Evolutionary conservation across 2,888 invertebrate species (phyloP).

Genomic region (Apotomis capreana): DNA sequence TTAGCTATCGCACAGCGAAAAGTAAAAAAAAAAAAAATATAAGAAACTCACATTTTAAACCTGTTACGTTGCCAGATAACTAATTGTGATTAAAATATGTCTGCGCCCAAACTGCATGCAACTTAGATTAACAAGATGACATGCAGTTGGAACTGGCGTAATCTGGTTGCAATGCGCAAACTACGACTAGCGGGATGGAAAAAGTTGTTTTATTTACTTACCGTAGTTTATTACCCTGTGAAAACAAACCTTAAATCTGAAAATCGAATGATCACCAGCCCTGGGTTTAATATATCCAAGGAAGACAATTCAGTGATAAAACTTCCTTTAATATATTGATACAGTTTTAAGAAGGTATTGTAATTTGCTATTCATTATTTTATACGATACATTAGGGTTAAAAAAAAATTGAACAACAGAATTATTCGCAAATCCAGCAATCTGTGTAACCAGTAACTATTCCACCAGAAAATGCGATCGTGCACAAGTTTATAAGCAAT

Average conservation of each 20-base stretch:
- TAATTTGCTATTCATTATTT: too few relatives aligned
- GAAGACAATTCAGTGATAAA: too few relatives aligned
- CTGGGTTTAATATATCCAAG: too few relatives aligned
- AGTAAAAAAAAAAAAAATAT: neutral
- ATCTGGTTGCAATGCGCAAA: constrained; percentile 14
- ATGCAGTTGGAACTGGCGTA: constrained; percentile 18
- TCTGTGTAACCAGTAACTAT: constrained; percentile 4
- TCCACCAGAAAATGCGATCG: constrained; percentile 3
- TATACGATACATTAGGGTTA: too few relatives aligned
- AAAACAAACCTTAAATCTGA: too few relatives aligned
- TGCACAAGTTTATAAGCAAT: constrained; percentile 25
- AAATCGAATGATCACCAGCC: too few relatives aligned
- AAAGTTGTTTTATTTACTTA: constrained; percentile 1
- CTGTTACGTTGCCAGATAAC: neutral
- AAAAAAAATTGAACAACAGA: too few relatives aligned
- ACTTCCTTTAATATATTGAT: too few relatives aligned
- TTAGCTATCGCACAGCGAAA: too few relatives aligned
- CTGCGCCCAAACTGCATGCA: constrained; percentile 26
- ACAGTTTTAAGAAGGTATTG: too few relatives aligned
- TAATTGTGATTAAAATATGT: constrained; percentile 31
- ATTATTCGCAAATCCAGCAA: neutral
- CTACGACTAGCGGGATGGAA: neutral
- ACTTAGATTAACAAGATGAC: constrained; percentile 22
- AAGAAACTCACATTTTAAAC: neutral
- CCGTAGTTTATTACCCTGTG: neutral